These are phyloP conservation scores for Centroberyx gerrardi DNA, from an alignment of 2,797 vertebrate species.

Conservation along the genomic window DNA sequence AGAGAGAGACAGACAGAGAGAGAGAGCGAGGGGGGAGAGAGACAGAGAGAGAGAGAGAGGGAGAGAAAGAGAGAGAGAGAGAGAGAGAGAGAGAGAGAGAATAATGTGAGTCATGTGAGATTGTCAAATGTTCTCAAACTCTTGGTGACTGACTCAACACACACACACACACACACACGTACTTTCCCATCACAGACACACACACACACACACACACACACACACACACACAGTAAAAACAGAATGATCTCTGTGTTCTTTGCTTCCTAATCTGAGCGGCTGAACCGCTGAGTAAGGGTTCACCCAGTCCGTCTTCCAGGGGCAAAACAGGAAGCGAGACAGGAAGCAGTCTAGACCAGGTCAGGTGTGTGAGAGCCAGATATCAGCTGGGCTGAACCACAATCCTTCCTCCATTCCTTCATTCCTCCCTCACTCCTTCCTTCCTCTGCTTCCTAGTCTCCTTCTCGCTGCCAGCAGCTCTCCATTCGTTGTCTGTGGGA, in stretches of 20 bases:
- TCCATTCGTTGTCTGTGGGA: no score
- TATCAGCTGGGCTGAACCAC: neutral
- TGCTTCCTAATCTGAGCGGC: neutral
- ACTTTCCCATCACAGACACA: neutral
- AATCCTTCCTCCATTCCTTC: neutral
- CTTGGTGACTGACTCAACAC: no score
- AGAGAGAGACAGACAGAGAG: no score
- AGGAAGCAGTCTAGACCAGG: conserved; percentile 25
- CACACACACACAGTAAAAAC: neutral
- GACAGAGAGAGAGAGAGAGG: no score
- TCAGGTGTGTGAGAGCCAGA: conserved; percentile 7
- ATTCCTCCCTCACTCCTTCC: neutral
- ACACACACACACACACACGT: neutral
- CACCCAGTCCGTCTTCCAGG: conserved; percentile 6
- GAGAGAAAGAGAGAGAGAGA: no score
- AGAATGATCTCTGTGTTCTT: neutral
- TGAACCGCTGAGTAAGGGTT: conserved; percentile 10
- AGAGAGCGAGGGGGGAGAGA: no score
- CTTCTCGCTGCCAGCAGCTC: neutral
- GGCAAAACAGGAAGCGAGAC: conserved; percentile 33
- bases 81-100: neutral
- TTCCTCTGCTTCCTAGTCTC: neutral
- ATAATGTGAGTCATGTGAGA: neutral
- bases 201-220: conserved; percentile 23
- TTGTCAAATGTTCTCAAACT: neutral